phyloP scores from a whole-genome alignment of 2,888 invertebrate species.

The Autographa pulchrina region DNA sequence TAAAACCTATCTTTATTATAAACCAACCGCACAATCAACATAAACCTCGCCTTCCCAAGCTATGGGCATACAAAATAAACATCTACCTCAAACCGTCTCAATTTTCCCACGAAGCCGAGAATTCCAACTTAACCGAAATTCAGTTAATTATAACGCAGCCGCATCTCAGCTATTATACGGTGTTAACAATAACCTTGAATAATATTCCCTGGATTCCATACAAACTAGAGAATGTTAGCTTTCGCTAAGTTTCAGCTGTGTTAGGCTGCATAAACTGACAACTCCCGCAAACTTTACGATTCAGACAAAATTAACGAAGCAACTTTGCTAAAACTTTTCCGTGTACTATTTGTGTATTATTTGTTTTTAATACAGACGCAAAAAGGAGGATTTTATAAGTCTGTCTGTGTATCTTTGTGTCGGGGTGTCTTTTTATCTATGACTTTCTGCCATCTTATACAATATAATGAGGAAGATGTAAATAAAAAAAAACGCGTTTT shows the following conservation, averaged over 20 bases:
- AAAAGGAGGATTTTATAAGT: too few species aligned
- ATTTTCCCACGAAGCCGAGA: constrained; percentile 9
- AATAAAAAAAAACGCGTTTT: too few species aligned
- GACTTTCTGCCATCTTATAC: too few species aligned
- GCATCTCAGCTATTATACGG: constrained; percentile 9
- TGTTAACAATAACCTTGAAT: constrained; percentile 30
- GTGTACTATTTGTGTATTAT: not conserved
- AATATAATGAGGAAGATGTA: too few species aligned
- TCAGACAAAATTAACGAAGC: constrained; percentile 39
- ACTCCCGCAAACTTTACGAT: constrained; percentile 24
- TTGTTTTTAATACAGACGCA: too few species aligned
- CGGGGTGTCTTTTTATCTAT: too few species aligned
- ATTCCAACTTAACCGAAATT: constrained; percentile 16
- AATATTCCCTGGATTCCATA: constrained; percentile 13
- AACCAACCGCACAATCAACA: not conserved
- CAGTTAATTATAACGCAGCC: constrained; percentile 30
- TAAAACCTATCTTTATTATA: not conserved
- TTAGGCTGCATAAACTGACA: constrained; percentile 25
- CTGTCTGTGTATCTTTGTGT: too few species aligned
- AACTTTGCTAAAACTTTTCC: constrained; percentile 25
- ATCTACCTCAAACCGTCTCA: constrained; percentile 4
- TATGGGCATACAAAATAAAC: not conserved
- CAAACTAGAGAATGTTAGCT: constrained; percentile 3
- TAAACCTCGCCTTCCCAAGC: not conserved
- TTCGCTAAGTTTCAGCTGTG: not conserved